phyloP scores from a whole-genome alignment of 2,113 vertebrate species.

The Pluvialis apricaria region DNA sequence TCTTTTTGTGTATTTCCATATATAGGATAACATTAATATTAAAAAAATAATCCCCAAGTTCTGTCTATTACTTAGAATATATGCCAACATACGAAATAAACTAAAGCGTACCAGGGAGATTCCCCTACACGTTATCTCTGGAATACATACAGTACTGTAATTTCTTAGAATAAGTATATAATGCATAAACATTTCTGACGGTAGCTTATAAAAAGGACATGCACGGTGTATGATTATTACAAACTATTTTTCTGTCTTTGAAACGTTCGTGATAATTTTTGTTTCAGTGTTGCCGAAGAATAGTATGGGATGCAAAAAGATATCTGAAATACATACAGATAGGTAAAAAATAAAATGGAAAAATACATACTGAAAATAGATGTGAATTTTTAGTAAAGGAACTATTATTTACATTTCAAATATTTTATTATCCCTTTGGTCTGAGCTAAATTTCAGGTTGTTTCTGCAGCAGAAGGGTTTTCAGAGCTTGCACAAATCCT shows the following conservation, averaged over 20 bases:
- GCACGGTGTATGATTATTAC: background rate
- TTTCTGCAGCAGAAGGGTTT: background rate
- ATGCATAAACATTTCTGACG: background rate
- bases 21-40: background rate
- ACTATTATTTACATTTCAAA: background rate
- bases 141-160: background rate
- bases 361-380: background rate
- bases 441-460: background rate
- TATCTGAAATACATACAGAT: background rate
- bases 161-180: background rate
- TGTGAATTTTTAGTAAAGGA: background rate
- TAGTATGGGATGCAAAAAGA: background rate
- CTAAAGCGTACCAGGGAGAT: background rate
- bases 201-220: background rate
- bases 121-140: background rate
- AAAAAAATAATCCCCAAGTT: background rate
- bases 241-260: background rate
- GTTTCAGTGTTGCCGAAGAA: background rate
- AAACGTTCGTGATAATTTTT: background rate
- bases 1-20: background rate
- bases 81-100: background rate
- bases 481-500: background rate
- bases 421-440: background rate
- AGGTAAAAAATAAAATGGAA: background rate
- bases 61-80: background rate